These are phyloP conservation scores for Amazona guildingii DNA, from an alignment of 2,113 vertebrate species.

Conservation along the genomic window DNA sequence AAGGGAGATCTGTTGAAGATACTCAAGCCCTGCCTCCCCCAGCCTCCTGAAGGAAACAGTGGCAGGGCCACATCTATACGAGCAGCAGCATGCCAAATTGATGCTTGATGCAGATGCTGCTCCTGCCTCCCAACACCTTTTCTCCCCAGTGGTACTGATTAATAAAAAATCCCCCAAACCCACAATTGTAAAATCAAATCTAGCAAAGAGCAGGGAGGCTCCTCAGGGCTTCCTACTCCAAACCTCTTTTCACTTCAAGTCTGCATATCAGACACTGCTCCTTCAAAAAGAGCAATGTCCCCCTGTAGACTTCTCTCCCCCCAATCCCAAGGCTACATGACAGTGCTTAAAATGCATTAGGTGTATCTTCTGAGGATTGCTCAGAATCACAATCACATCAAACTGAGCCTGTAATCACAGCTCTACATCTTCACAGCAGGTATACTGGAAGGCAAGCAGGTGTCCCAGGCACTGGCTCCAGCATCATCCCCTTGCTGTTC, in stretches of 20 bases:
- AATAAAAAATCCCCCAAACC: not conserved
- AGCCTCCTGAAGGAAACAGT: not conserved
- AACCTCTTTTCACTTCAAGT: not conserved
- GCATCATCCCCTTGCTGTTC: not conserved
- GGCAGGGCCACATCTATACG: not conserved
- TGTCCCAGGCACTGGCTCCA: not conserved
- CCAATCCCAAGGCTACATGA: not conserved
- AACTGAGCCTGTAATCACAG: not conserved
- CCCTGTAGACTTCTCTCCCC: not conserved
- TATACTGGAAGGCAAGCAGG: not conserved
- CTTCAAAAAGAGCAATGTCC: not conserved
- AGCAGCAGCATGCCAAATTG: not conserved
- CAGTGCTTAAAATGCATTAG: not conserved
- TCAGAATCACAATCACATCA: not conserved
- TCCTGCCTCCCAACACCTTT: not conserved
- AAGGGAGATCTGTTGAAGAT: not conserved
- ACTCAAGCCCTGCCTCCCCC: not conserved
- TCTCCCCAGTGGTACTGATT: not conserved
- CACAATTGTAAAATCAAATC: not conserved
- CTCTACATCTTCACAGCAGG: not conserved
- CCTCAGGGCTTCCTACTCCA: not conserved
- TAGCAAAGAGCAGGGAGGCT: not conserved
- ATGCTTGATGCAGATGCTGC: rapidly evolving
- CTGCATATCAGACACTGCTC: not conserved
- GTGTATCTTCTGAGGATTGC: not conserved